Conservation (phyloP, 2,888 invertebrate genomes). For the Chamaedrilus cognettii region DNA sequence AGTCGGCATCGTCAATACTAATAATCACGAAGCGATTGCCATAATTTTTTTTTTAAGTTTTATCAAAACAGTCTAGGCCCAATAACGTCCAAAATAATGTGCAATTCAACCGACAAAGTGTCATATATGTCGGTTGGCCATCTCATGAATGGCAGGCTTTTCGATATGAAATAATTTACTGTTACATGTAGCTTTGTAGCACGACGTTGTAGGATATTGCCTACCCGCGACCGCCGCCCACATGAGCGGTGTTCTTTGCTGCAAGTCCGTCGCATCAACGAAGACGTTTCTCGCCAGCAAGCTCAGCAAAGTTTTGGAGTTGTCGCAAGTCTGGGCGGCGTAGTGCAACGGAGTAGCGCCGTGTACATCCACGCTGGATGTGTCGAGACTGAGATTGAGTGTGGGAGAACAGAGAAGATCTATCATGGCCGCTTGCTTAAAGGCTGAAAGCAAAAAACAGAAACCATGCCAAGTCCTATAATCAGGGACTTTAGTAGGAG, state of each 20-base stretch:
- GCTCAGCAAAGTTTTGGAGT: slow-evolving; percentile 70
- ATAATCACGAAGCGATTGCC: too few relatives aligned
- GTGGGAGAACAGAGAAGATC: slow-evolving; percentile 80
- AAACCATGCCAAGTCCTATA: neutral
- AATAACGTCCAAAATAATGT: too few relatives aligned
- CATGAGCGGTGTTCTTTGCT: slow-evolving; percentile 88
- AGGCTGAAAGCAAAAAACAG: neutral
- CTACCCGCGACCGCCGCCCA: slow-evolving; percentile 96
- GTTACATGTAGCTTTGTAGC: too few relatives aligned
- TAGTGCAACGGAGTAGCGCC: slow-evolving; percentile 96
- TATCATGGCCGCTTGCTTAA: slow-evolving; percentile 64
- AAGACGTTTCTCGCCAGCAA: slow-evolving; percentile 74
- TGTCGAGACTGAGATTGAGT: slow-evolving; percentile 84
- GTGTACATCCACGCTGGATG: slow-evolving; percentile 86
- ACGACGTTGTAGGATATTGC: neutral
- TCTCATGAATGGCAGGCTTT: too few relatives aligned
- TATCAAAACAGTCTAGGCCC: too few relatives aligned
- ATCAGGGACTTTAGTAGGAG: too few relatives aligned
- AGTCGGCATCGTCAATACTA: too few relatives aligned
- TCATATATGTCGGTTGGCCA: too few relatives aligned
- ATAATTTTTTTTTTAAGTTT: too few relatives aligned
- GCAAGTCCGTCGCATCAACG: slow-evolving; percentile 80
- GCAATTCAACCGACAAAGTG: too few relatives aligned
- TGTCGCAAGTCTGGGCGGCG: slow-evolving; percentile 92
- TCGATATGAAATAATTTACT: too few relatives aligned